phyloP scores from a whole-genome alignment of 2,113 vertebrate genomes.

The Phalacrocorax carbo region DNA sequence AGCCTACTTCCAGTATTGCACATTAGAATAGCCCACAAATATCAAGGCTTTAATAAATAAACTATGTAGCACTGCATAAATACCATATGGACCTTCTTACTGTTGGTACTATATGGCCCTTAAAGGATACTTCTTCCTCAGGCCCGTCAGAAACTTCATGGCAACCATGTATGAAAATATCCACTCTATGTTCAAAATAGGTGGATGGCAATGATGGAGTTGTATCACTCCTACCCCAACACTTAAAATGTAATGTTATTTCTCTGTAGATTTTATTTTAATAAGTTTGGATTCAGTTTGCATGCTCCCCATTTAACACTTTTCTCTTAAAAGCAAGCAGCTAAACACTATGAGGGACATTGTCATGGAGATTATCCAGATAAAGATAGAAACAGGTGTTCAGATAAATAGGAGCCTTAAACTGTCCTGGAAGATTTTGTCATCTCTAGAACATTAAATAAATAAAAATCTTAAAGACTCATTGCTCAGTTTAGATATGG shows the following conservation, averaged over 20 bases:
- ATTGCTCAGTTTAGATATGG: not conserved
- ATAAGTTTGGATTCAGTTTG: not conserved
- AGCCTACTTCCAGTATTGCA: not conserved
- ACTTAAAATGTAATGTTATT: not conserved
- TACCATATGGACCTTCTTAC: not conserved
- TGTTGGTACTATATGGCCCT: not conserved
- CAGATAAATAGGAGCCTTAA: not conserved
- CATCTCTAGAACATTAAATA: not conserved
- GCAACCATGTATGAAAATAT: not conserved
- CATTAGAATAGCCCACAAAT: not conserved
- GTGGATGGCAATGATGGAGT: not conserved
- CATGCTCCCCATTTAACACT: not conserved
- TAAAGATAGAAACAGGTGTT: slow-evolving; percentile 18
- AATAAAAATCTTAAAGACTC: not conserved
- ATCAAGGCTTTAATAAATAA: not conserved
- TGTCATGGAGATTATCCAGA: slow-evolving; percentile 42
- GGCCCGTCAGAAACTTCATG: not conserved
- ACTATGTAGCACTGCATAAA: not conserved
- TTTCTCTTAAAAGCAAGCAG: not conserved
- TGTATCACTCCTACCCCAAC: not conserved
- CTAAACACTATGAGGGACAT: not conserved
- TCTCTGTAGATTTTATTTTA: not conserved
- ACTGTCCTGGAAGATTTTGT: not conserved
- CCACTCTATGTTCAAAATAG: not conserved
- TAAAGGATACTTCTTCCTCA: not conserved